phyloP scores from a whole-genome alignment of 2,888 invertebrate genomes.

The Drosophila bunnanda region DNA sequence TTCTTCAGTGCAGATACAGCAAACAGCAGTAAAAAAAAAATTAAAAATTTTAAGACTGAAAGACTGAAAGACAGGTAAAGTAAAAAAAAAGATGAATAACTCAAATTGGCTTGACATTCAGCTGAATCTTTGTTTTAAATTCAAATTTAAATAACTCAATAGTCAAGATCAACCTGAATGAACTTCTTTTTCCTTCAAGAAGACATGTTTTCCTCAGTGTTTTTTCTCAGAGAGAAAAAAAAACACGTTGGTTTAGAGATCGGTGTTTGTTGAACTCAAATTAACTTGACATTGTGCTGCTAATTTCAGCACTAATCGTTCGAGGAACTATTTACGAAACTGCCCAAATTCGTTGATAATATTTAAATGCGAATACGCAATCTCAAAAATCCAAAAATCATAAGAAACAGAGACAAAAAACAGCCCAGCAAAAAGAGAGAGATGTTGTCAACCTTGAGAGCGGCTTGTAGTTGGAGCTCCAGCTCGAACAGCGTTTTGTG shows the following conservation, averaged over 20 bases:
- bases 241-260: neutral
- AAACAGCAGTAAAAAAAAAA: too few species aligned
- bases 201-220: neutral
- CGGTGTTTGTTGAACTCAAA: conserved; percentile 21
- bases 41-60: neutral
- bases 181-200: neutral
- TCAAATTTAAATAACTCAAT: conserved; percentile 3
- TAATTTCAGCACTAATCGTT: conserved; percentile 67
- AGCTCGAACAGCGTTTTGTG: conserved; percentile 45
- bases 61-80: conserved; percentile 2
- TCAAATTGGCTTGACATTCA: conserved; percentile 9
- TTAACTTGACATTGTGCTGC: conserved; percentile 64
- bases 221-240: neutral
- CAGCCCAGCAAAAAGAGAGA: conserved; percentile 5
- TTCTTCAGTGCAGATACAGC: neutral
- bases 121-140: neutral
- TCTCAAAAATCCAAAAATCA: conserved; percentile 16
- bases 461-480: conserved; percentile 46
- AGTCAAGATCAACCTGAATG: conserved; percentile 1
- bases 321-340: conserved; percentile 46
- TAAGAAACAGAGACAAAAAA: conserved; percentile 20
- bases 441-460: conserved; percentile 64
- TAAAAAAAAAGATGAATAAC: conserved; percentile 1
- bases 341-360: conserved; percentile 31
- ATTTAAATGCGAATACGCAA: conserved; percentile 49